Evolutionary conservation across 2,797 vertebrate genomes (phyloP).

Genomic region (Hydrocynus forskahlii): DNA sequence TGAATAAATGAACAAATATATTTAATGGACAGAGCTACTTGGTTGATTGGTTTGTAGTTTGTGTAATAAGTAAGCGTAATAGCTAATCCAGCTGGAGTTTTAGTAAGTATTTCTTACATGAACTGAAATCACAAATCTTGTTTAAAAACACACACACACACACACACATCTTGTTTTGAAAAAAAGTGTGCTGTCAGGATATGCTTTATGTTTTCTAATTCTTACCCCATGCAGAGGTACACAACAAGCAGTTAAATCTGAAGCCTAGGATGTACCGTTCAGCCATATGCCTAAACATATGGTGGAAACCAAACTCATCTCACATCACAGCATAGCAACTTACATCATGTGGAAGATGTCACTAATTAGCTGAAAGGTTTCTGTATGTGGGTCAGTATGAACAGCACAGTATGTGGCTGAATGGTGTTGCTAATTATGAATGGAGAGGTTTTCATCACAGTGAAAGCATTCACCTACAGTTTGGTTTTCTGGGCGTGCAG

Average conservation of each 20-base stretch:
- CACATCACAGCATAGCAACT: conserved; percentile 28
- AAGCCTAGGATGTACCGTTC: conserved; percentile 25
- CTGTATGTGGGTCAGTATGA: conserved; percentile 20
- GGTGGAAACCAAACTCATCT: conserved; percentile 41
- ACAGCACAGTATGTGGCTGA: conserved; percentile 7
- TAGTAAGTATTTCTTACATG: too few species aligned
- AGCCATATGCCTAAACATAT: conserved; percentile 55
- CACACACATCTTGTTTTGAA: neutral
- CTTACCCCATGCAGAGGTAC: conserved; percentile 17
- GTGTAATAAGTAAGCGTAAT: too few species aligned
- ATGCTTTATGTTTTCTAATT: neutral
- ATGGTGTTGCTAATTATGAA: conserved; percentile 4
- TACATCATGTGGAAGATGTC: conserved; percentile 22
- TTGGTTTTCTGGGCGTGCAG: neutral
- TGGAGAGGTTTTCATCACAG: neutral
- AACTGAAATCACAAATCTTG: too few species aligned
- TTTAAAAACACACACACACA: neutral
- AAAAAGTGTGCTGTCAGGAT: neutral
- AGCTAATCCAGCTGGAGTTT: too few species aligned
- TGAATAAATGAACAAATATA: too few species aligned
- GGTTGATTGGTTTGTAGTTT: too few species aligned
- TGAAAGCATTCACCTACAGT: neutral
- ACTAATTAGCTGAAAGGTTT: conserved; percentile 33
- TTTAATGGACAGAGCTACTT: too few species aligned
- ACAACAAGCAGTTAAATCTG: conserved; percentile 48